Conservation (phyloP, 2,113 vertebrate genomes). For the Albula goreensis region DNA sequence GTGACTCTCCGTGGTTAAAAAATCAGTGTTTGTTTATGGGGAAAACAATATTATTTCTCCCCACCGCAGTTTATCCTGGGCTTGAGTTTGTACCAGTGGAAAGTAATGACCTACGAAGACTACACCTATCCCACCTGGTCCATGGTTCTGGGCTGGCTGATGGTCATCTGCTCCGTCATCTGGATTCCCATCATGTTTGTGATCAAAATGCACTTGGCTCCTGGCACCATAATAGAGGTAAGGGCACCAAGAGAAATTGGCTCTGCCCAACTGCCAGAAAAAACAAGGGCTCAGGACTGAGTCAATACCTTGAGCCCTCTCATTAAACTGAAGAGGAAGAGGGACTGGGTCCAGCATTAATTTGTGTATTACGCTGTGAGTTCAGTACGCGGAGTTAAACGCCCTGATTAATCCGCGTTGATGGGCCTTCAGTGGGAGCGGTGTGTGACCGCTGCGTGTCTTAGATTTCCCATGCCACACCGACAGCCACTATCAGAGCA, state of each 20-base stretch:
- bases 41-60: background rate
- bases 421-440: conserved; percentile 22
- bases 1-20: background rate
- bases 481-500: background rate
- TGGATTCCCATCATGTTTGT: conserved; percentile 98
- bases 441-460: conserved; percentile 29
- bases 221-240: conserved; percentile 90
- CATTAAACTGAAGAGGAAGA: conserved; percentile 43
- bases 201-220: conserved; percentile 96
- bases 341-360: conserved; percentile 45
- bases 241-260: conserved; percentile 11
- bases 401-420: conserved; percentile 49
- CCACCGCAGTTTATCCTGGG: conserved; percentile 85
- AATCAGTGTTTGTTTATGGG: background rate
- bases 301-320: conserved; percentile 26
- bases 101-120: conserved; percentile 92
- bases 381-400: conserved; percentile 41
- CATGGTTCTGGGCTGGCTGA: conserved; percentile 95
- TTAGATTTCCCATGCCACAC: conserved; percentile 3
- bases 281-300: conserved; percentile 1
- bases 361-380: conserved; percentile 34
- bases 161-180: conserved; percentile 94
- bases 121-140: conserved; percentile 97
- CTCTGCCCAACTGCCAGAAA: background rate
- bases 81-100: conserved; percentile 97